Evolutionary conservation across 2,113 vertebrate species (phyloP).

Genomic region (Genyomyrus donnyi): DNA sequence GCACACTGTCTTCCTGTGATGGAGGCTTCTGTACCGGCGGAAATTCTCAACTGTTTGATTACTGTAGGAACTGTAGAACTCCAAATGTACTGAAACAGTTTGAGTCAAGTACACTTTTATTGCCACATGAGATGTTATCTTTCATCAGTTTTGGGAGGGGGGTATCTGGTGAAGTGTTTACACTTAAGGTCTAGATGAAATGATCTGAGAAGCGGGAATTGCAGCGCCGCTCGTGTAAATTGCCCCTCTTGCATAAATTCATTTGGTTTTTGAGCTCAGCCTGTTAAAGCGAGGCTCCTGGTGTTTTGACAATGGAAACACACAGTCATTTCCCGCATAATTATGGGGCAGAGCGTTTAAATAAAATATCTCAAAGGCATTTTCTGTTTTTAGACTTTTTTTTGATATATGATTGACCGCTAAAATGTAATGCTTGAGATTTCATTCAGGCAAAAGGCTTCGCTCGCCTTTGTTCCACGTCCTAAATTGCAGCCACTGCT

Average conservation of each 20-base stretch:
- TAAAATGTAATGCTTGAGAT: conserved; percentile 39
- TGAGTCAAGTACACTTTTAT: background rate
- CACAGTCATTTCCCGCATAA: conserved; percentile 54
- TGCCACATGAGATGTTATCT: background rate
- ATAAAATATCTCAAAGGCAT: conserved; percentile 54
- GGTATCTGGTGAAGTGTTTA: background rate
- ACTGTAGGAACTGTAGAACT: background rate
- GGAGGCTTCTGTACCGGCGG: background rate
- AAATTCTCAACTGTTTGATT: background rate
- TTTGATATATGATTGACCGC: conserved; percentile 44
- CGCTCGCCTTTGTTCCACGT: conserved; percentile 40
- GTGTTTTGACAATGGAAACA: conserved; percentile 52
- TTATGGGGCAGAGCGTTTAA: conserved; percentile 58
- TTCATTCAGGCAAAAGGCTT: conserved; percentile 32
- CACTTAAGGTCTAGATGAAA: background rate
- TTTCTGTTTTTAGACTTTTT: conserved; percentile 53
- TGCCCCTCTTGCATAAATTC: background rate
- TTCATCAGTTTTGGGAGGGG: background rate
- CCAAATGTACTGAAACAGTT: background rate
- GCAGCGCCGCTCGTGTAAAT: background rate
- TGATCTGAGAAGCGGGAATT: background rate
- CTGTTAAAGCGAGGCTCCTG: conserved; percentile 39
- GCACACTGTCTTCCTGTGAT: background rate
- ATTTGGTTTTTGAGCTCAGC: conserved; percentile 17
- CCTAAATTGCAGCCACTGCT: conserved; percentile 37